phyloP scores from a whole-genome alignment of 1,140 invertebrate species.

The Aradophagus sp. region DNA sequence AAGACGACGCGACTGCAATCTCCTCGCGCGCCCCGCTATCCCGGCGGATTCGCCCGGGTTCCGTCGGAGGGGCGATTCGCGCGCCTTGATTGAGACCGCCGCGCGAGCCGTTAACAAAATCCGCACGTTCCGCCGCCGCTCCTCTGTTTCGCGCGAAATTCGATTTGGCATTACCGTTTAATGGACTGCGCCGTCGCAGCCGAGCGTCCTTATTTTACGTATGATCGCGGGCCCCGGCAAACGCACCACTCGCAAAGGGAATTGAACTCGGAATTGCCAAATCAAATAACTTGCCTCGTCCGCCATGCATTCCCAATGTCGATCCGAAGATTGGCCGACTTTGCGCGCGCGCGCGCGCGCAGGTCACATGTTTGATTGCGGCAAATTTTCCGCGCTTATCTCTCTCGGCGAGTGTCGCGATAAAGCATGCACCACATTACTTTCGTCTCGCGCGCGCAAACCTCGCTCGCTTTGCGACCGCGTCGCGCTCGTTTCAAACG shows the following conservation, averaged over 20 bases:
- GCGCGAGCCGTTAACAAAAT: slow-evolving; percentile 46
- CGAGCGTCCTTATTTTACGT: slow-evolving; percentile 53
- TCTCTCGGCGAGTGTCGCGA: slow-evolving; percentile 28
- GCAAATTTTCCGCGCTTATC: slow-evolving; percentile 44
- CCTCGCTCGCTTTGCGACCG: slow-evolving; percentile 1
- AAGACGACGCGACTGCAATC: too few relatives aligned
- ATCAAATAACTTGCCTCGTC: slow-evolving; percentile 56
- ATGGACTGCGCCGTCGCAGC: slow-evolving; percentile 60
- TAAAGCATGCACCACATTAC: slow-evolving; percentile 37
- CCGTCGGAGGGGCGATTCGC: slow-evolving; percentile 41
- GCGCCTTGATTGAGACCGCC: slow-evolving; percentile 42
- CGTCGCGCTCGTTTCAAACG: slow-evolving; percentile 20
- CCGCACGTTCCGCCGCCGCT: slow-evolving; percentile 59
- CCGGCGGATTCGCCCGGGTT: too few relatives aligned
- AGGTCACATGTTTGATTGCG: slow-evolving; percentile 49
- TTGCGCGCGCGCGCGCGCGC: slow-evolving; percentile 30
- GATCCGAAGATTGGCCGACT: slow-evolving; percentile 45
- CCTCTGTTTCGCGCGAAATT: slow-evolving; percentile 64
- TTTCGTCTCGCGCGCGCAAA: slow-evolving; percentile 2
- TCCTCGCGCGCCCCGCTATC: too few relatives aligned
- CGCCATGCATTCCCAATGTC: slow-evolving; percentile 43
- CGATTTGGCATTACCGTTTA: slow-evolving; percentile 65
- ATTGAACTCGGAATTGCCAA: slow-evolving; percentile 57
- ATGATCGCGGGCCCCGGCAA: slow-evolving; percentile 41
- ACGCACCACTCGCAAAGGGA: slow-evolving; percentile 48